Evolutionary conservation across 2,113 vertebrate species (phyloP).

Genomic region (Nannospalax galili): DNA sequence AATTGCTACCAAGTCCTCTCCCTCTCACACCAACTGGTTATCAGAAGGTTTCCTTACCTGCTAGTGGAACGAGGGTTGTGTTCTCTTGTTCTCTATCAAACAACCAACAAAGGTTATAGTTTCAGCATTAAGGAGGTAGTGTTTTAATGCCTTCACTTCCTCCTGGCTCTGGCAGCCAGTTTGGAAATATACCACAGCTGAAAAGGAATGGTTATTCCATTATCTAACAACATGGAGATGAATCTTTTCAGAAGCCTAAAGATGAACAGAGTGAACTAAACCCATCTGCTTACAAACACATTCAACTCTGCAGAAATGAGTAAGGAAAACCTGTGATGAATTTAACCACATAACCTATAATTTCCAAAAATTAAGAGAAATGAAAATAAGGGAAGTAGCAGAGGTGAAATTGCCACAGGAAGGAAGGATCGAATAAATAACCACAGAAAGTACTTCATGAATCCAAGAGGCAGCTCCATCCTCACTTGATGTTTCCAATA

Average conservation of each 20-base stretch:
- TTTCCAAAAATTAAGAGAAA: slow-evolving; percentile 42
- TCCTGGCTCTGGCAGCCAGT: slow-evolving; percentile 75
- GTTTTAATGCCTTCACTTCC: slow-evolving; percentile 68
- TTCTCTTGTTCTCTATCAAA: slow-evolving; percentile 77
- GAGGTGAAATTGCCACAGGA: slow-evolving; percentile 24
- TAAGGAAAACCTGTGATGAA: slow-evolving; percentile 48
- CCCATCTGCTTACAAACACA: slow-evolving; percentile 40
- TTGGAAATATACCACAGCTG: slow-evolving; percentile 74
- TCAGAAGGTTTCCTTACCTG: slow-evolving; percentile 80
- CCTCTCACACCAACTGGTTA: slow-evolving; percentile 62
- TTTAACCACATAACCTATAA: slow-evolving; percentile 47
- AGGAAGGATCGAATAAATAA: slow-evolving; percentile 50
- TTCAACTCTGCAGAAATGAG: slow-evolving; percentile 56
- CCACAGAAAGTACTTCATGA: background rate
- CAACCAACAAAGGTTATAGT: slow-evolving; percentile 73
- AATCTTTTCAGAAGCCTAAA: slow-evolving; percentile 40
- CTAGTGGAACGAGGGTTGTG: slow-evolving; percentile 72
- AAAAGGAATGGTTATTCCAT: slow-evolving; percentile 81
- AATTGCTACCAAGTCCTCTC: slow-evolving; percentile 34
- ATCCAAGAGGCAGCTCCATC: background rate
- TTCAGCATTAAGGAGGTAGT: slow-evolving; percentile 74
- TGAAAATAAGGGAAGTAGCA: background rate
- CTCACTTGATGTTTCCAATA: background rate
- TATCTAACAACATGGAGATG: slow-evolving; percentile 70
- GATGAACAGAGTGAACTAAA: slow-evolving; percentile 66